Percentiles rank a stretch among this genome's conserved stretches.
These are phyloP conservation scores for Magallana angulata DNA, from an alignment of 1,140 invertebrate species.

Conservation along the genomic window DNA sequence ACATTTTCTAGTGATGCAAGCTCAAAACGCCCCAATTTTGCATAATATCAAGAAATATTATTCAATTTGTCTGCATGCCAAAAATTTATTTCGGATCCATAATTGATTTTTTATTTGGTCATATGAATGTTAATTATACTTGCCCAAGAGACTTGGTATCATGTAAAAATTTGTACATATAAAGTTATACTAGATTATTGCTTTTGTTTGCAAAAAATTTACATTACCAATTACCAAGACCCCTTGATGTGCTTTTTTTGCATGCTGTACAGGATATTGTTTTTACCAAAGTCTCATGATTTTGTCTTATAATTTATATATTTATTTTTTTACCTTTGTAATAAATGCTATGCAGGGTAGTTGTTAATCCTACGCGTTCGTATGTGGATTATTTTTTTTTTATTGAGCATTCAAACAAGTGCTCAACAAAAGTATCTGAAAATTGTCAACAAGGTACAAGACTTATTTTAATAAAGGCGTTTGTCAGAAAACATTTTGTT, in stretches of 20 bases:
- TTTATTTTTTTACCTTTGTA: background rate
- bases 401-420: no score
- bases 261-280: background rate
- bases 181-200: slow-evolving; percentile 24
- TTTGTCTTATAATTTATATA: background rate
- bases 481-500: no score
- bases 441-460: no score
- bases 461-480: no score
- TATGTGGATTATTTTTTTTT: no score
- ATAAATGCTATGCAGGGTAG: background rate
- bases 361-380: background rate
- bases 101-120: background rate
- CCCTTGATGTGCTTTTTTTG: slow-evolving; percentile 4
- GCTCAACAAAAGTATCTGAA: no score
- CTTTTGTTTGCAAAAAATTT: background rate
- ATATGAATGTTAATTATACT: background rate
- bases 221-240: background rate
- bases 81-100: background rate
- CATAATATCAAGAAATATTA: background rate
- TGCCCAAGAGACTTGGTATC: background rate
- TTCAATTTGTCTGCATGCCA: no score
- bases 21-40: background rate
- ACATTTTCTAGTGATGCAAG: background rate
- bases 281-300: background rate
- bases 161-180: background rate